These are phyloP conservation scores for Slavum lentiscoides DNA, from an alignment of 2,888 invertebrate species.

Conservation along the genomic window DNA sequence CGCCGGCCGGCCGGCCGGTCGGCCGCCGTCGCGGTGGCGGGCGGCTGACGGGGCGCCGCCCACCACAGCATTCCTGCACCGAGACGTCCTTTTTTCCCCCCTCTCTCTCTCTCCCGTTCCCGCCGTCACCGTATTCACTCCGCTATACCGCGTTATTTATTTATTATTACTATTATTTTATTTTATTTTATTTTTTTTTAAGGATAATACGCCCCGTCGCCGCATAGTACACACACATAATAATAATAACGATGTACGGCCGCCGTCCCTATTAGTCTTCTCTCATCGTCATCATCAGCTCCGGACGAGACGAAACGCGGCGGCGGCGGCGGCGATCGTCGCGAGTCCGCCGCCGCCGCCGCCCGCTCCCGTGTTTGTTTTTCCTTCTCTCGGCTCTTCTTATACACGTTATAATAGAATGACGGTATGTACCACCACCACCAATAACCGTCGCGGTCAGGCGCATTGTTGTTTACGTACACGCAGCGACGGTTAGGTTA, in stretches of 20 bases:
- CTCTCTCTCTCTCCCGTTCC: conserved; percentile 18
- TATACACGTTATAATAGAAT: no score
- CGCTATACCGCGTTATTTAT: conserved; percentile 7
- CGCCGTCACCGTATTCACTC: no score
- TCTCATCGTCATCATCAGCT: neutral
- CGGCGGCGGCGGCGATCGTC: neutral
- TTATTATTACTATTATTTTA: no score
- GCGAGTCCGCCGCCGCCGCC: no score
- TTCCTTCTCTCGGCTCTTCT: neutral
- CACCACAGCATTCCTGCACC: conserved; percentile 45
- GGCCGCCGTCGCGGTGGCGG: conserved; percentile 24
- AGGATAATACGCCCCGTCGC: conserved; percentile 40
- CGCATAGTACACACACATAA: neutral
- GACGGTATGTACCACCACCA: no score
- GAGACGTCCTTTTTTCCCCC: conserved; percentile 17
- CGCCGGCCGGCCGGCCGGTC: conserved; percentile 16
- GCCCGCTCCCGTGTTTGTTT: conserved; percentile 40
- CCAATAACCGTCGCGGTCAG: no score
- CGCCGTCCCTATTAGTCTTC: conserved; percentile 42
- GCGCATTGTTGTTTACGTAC: no score
- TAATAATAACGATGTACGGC: neutral
- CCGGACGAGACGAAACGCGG: conserved; percentile 20
- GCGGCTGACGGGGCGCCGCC: conserved; percentile 48
- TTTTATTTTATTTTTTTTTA: conserved; percentile 32
- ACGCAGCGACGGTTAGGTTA: no score